These are phyloP conservation scores for Syrista parreyssii DNA, from an alignment of 2,888 invertebrate genomes.

Conservation along the genomic window DNA sequence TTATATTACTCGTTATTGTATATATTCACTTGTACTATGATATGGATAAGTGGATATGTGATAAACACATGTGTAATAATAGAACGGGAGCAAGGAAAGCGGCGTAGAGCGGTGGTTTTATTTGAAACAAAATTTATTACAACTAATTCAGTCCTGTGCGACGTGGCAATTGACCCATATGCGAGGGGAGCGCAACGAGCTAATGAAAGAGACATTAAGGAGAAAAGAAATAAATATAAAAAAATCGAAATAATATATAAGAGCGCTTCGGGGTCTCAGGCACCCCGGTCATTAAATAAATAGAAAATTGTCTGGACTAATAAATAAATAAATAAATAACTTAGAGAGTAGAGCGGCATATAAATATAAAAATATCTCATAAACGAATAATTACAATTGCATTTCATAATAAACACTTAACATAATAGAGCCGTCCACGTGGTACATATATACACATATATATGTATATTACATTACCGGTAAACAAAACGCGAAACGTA, in stretches of 20 bases:
- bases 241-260: neutral
- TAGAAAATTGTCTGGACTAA: neutral
- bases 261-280: neutral
- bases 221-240: too few species aligned
- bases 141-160: slow-evolving; percentile 8
- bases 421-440: neutral
- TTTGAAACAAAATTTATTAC: slow-evolving; percentile 32
- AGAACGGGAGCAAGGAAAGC: slow-evolving; percentile 1
- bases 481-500: slow-evolving; percentile 10
- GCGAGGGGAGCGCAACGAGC: neutral
- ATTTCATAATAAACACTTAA: neutral
- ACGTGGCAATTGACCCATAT: neutral
- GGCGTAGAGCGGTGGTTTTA: neutral
- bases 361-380: neutral
- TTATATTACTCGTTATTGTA: neutral
- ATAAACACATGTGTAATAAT: neutral
- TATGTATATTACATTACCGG: neutral
- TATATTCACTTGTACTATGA: neutral
- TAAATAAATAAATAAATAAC: slow-evolving; percentile 5
- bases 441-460: neutral
- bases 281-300: neutral
- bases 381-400: neutral
- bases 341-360: neutral
- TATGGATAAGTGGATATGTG: neutral
- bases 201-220: neutral